Conservation (phyloP, 2,113 vertebrate species). For the Neodontobutis hainanensis region DNA sequence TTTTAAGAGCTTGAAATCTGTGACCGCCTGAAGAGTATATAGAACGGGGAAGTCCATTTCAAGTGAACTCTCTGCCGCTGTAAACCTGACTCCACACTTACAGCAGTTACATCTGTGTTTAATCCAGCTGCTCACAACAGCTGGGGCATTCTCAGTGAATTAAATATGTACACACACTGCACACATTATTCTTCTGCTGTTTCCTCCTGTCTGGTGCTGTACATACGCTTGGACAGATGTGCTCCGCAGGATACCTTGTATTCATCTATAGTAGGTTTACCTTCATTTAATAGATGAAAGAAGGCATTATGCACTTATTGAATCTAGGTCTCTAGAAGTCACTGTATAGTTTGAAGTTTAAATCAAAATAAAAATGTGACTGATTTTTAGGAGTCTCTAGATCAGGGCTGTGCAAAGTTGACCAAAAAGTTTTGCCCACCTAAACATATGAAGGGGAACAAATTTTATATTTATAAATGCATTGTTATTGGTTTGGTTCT, state of each 20-base stretch:
- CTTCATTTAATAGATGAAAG: conserved; percentile 51
- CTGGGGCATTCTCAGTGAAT: conserved; percentile 62
- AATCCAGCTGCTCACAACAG: conserved; percentile 67
- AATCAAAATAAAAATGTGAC: too few relatives aligned
- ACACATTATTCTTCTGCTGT: conserved; percentile 42
- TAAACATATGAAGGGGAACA: too few relatives aligned
- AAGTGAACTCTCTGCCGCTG: conserved; percentile 9
- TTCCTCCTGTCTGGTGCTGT: conserved; percentile 29
- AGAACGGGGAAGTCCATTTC: too few relatives aligned
- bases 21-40: too few relatives aligned
- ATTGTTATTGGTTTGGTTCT: too few relatives aligned
- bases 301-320: conserved; percentile 30
- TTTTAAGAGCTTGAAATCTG: too few relatives aligned
- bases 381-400: too few relatives aligned
- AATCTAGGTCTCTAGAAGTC: background rate
- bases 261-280: conserved; percentile 38
- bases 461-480: too few relatives aligned
- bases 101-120: conserved; percentile 50
- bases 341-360: background rate
- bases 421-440: too few relatives aligned
- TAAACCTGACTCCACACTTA: conserved; percentile 42
- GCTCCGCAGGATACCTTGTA: conserved; percentile 49
- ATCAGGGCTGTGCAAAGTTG: too few relatives aligned
- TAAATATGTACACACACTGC: conserved; percentile 44
- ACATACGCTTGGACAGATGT: conserved; percentile 58